phyloP scores from a whole-genome alignment of 2,113 vertebrate species.

The Lepisosteus osseus region DNA sequence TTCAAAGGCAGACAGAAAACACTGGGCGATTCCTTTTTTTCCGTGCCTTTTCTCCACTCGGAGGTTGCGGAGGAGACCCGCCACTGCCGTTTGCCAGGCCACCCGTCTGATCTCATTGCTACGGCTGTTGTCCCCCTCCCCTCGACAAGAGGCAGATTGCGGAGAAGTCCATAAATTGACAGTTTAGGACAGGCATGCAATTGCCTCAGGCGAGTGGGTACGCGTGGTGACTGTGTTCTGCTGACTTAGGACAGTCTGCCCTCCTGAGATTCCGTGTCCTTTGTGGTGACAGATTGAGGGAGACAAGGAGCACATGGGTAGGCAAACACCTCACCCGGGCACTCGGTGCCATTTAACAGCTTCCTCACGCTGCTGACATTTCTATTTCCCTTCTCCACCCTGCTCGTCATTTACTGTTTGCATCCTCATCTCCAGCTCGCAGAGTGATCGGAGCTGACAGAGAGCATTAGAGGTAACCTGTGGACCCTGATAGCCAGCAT shows the following conservation, averaged over 20 bases:
- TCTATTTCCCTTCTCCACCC: slow-evolving; percentile 70
- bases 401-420: slow-evolving; percentile 61
- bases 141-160: slow-evolving; percentile 63
- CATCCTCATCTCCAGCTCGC: slow-evolving; percentile 41
- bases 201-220: slow-evolving; percentile 59
- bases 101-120: slow-evolving; percentile 32
- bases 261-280: slow-evolving; percentile 76
- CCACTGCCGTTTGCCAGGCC: slow-evolving; percentile 34
- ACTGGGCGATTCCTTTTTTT: too few species aligned
- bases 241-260: slow-evolving; percentile 54
- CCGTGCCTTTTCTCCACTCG: not conserved
- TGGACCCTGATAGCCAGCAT: not conserved
- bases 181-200: slow-evolving; percentile 51
- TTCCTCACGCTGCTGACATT: slow-evolving; percentile 77
- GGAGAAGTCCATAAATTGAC: slow-evolving; percentile 58
- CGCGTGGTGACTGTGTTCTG: slow-evolving; percentile 44
- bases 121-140: slow-evolving; percentile 41
- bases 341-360: slow-evolving; percentile 83
- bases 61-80: rapidly evolving
- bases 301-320: slow-evolving; percentile 81
- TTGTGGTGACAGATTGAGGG: slow-evolving; percentile 72
- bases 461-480: slow-evolving; percentile 31
- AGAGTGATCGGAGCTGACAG: slow-evolving; percentile 54
- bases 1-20: too few species aligned
- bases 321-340: slow-evolving; percentile 74